These are phyloP conservation scores for Toxonevra muliebris DNA, from an alignment of 2,888 invertebrate genomes.

Conservation along the genomic window DNA sequence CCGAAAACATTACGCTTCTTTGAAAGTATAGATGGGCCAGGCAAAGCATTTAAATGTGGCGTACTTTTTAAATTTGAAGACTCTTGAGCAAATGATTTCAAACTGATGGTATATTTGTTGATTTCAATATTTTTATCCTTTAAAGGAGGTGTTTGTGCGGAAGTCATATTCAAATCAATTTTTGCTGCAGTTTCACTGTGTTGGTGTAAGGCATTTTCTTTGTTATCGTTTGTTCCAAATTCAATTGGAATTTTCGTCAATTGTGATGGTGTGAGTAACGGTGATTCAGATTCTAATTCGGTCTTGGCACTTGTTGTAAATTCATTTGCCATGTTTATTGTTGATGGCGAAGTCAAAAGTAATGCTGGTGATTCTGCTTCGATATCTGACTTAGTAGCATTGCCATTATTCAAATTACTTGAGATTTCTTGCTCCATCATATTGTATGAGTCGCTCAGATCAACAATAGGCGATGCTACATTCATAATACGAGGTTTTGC, in stretches of 20 bases:
- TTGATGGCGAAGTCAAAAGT: neutral
- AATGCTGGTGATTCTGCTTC: neutral
- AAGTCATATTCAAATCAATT: neutral
- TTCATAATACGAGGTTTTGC: slow-evolving; percentile 49
- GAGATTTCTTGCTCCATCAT: neutral
- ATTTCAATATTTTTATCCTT: slow-evolving; percentile 1
- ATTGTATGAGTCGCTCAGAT: neutral
- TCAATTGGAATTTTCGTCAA: neutral
- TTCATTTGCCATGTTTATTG: neutral
- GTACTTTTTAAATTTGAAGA: slow-evolving; percentile 10
- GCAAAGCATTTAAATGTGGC: slow-evolving; percentile 4
- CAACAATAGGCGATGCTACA: neutral
- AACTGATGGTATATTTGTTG: slow-evolving; percentile 19
- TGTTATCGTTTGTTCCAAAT: neutral
- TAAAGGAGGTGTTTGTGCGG: neutral
- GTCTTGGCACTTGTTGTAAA: neutral
- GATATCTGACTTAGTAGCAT: neutral
- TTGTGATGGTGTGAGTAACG: neutral
- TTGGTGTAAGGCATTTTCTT: slow-evolving; percentile 7
- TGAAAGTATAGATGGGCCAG: slow-evolving; percentile 40
- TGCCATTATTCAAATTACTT: neutral
- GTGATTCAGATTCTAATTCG: neutral
- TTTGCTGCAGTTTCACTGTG: neutral
- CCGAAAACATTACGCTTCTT: slow-evolving; percentile 48
- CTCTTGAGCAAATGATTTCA: slow-evolving; percentile 13